These are phyloP conservation scores for Marisa cornuarietis DNA, from an alignment of 1,140 invertebrate species.

Conservation along the genomic window DNA sequence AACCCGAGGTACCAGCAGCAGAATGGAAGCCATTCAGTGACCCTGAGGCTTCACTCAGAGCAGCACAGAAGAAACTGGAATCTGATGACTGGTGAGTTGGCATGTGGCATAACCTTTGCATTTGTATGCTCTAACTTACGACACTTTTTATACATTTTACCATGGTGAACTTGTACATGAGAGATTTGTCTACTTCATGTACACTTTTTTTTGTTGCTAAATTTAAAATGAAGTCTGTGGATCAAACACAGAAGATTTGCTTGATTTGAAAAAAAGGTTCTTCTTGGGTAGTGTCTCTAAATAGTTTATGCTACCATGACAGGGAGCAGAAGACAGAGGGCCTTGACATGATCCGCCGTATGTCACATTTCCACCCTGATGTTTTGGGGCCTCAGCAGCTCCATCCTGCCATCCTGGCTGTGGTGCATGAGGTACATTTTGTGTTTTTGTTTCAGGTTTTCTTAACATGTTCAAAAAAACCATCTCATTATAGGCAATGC, in stretches of 20 bases:
- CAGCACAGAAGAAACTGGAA: constrained; percentile 75
- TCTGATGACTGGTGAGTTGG: constrained; percentile 77
- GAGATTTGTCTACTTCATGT: not conserved
- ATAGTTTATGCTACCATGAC: constrained; percentile 30
- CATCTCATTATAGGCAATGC: not conserved
- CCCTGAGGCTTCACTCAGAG: constrained; percentile 73
- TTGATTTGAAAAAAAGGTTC: not conserved
- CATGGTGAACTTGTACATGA: not conserved
- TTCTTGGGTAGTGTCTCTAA: not conserved
- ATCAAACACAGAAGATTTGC: not conserved
- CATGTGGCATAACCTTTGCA: too few relatives aligned
- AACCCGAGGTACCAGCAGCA: constrained; percentile 55
- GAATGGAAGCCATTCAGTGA: constrained; percentile 70
- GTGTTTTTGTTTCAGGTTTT: not conserved
- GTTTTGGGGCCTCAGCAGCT: constrained; percentile 71
- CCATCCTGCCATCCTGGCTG: constrained; percentile 74
- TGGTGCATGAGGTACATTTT: constrained; percentile 77
- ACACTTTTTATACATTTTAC: not conserved
- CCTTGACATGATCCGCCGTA: constrained; percentile 76
- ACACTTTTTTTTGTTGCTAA: not conserved
- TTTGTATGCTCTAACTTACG: too few relatives aligned
- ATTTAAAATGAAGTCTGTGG: too few relatives aligned
- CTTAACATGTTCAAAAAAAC: not conserved
- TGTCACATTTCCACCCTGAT: constrained; percentile 79
- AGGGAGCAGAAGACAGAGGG: constrained; percentile 86